Percentiles rank a stretch among this genome's conserved stretches.
These are phyloP conservation scores for Squalus acanthias DNA, from an alignment of 2,797 vertebrate species.

Conservation along the genomic window DNA sequence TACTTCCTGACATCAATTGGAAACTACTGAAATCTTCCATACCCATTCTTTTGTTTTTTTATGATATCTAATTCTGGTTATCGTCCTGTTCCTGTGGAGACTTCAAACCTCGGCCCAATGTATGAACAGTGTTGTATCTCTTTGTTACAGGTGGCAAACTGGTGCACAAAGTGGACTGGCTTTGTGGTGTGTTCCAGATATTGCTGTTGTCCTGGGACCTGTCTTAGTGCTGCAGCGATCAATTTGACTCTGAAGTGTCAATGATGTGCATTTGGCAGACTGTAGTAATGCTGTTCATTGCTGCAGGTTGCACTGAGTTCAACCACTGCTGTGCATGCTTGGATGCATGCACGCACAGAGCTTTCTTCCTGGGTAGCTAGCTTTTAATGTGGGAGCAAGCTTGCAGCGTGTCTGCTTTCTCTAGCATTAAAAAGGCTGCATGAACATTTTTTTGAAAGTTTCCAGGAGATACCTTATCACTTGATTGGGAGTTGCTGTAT, in stretches of 20 bases:
- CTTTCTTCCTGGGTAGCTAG: neutral
- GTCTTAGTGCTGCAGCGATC: neutral
- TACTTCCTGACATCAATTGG: neutral
- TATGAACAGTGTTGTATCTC: neutral
- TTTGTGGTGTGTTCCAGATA: neutral
- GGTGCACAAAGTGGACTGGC: neutral
- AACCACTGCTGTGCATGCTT: neutral
- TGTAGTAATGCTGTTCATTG: neutral
- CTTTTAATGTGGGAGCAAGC: neutral
- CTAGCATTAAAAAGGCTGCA: neutral
- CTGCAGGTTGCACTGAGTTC: neutral
- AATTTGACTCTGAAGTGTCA: neutral
- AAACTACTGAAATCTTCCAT: neutral
- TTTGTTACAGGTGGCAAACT: neutral
- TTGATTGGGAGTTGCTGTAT: neutral
- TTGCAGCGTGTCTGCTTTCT: too few relatives aligned
- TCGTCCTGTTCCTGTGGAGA: neutral
- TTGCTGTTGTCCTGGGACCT: neutral
- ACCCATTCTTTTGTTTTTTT: conserved; percentile 10
- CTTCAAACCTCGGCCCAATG: neutral
- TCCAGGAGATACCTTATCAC: neutral
- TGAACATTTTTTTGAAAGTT: neutral
- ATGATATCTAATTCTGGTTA: neutral
- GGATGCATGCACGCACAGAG: neutral
- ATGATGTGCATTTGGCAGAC: neutral